phyloP scores from a whole-genome alignment of 92 coral and sea anemone species.

The Desmophyllum pertusum region DNA sequence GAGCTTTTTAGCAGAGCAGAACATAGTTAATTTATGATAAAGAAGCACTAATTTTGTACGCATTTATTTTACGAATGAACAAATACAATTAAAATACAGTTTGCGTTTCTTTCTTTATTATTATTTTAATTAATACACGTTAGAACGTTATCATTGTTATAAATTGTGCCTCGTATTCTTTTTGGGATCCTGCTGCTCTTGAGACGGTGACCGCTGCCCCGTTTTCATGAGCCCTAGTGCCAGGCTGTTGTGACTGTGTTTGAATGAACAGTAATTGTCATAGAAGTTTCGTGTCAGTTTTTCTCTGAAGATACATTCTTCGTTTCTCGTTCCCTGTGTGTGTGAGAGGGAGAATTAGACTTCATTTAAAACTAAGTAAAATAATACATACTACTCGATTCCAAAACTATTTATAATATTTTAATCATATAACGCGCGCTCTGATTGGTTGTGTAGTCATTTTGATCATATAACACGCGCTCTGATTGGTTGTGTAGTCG shows the following conservation, averaged over 20 bases:
- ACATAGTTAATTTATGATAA: too few species aligned
- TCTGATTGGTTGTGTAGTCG: too few species aligned
- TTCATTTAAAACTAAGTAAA: neutral
- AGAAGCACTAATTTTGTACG: too few species aligned
- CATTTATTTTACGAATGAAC: neutral
- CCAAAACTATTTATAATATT: too few species aligned
- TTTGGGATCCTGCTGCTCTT: neutral
- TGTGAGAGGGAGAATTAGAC: neutral
- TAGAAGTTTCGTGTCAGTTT: slow-evolving; percentile 43
- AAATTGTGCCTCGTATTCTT: slow-evolving; percentile 24
- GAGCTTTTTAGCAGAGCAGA: too few species aligned
- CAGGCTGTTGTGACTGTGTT: slow-evolving; percentile 11
- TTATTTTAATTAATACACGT: neutral
- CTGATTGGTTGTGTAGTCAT: too few species aligned
- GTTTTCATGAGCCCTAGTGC: slow-evolving; percentile 18
- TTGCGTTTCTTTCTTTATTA: neutral
- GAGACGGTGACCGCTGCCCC: slow-evolving; percentile 15
- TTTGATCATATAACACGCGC: too few species aligned
- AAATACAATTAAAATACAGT: too few species aligned
- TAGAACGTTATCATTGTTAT: slow-evolving; percentile 9
- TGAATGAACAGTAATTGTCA: slow-evolving; percentile 44
- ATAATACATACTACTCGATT: neutral
- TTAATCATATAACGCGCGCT: too few species aligned
- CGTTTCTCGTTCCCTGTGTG: slow-evolving; percentile 36
- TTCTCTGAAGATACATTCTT: slow-evolving; percentile 53